Base-by-base conservation (phyloP, 1,140 invertebrate genomes). In the Bombus turneri region DNA sequence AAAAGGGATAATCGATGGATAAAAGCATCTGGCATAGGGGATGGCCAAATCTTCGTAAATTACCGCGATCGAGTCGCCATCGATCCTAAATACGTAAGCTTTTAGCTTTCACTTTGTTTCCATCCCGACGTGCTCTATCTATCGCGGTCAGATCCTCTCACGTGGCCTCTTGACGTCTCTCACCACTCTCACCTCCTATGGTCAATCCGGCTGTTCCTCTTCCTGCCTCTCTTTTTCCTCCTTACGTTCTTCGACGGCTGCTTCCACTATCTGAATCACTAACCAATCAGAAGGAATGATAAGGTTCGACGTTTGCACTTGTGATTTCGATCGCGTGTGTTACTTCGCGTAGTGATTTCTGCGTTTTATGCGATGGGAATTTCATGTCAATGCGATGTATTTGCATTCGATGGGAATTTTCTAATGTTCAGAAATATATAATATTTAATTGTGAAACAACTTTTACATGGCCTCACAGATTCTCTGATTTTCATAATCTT, bases 31-130 rank as follows among this genome's bases (percentile, higher is more conserved):
- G 39, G 34, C 64, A 84, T 22, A 13, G 37, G 6, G 59, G 75
- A 41, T 72, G 34, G 57, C 86, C 47, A 81, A 41, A 72, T 83
- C 22, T 73, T 91, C 89, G 93, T 93, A 93, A 93, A 94, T 93
- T 93, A 92, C 89, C 81, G 87, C 75, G 81, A 91, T 78, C 83
- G 75, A 78, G 39, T 68, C 85, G 62, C 74, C 74, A 87, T 92
- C 90, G 87, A 92, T 92, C 86, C 88, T 91, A 92, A 92, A 93
- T 91, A 90, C 88, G 75, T 75, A 84, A 88, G 39, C 86, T 91
- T 90, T 89, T 81, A 84, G 57, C 72, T 92, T 81, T 85, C 72
- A 81, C 89, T 91, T 89, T 84, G 71, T 91, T 88, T 81, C 62
- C 85, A 79, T 69, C 57, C 39, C 31, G 86, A 81, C 78, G 31